These are phyloP conservation scores for Parthenolecanium corni DNA, from an alignment of 2,888 invertebrate species.

Conservation along the genomic window DNA sequence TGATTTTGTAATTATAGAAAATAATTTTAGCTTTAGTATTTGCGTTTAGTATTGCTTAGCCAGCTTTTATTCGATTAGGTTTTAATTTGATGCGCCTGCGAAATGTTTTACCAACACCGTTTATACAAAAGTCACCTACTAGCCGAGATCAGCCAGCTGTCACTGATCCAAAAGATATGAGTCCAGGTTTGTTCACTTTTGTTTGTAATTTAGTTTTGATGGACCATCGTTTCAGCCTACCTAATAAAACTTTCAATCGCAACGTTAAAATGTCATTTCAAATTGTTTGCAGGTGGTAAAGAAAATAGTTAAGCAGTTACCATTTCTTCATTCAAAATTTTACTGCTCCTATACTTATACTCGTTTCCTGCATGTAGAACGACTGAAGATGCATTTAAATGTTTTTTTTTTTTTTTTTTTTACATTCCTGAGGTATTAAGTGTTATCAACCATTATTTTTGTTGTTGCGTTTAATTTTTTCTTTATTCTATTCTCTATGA, in stretches of 20 bases:
- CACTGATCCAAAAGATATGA: too few species aligned
- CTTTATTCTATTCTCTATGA: too few species aligned
- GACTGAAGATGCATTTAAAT: not conserved
- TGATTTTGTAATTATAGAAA: too few species aligned
- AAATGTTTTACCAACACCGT: conserved; percentile 15
- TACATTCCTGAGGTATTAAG: too few species aligned
- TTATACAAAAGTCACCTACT: conserved; percentile 4
- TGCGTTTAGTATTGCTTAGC: not conserved
- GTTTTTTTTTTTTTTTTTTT: not conserved
- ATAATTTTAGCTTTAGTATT: not conserved
- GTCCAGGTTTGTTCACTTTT: not conserved
- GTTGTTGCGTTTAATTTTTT: not conserved
- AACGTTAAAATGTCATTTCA: too few species aligned
- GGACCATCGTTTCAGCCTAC: not conserved
- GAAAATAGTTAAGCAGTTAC: not conserved
- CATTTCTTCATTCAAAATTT: not conserved
- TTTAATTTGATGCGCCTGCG: conserved; percentile 11
- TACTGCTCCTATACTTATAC: not conserved
- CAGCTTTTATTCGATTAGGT: conserved; percentile 11
- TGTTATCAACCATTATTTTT: too few species aligned
- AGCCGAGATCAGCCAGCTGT: not conserved
- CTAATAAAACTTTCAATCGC: too few species aligned
- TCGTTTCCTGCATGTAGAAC: not conserved
- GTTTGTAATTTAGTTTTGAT: not conserved
- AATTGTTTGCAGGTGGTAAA: conserved; percentile 2